Conservation (phyloP, 2,113 vertebrate species). For the Panthera leo region DNA sequence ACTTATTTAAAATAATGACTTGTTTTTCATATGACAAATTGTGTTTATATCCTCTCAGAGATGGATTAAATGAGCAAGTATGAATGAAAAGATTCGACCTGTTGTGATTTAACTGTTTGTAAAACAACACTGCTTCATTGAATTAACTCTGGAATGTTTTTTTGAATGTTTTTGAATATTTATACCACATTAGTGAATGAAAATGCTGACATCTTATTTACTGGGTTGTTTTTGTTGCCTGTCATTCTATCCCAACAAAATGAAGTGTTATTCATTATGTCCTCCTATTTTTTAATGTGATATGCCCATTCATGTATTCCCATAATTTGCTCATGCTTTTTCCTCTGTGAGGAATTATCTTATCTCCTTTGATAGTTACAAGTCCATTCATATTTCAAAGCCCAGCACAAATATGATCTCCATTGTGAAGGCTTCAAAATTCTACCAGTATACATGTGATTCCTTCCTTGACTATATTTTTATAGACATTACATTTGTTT, state of each 20-base stretch:
- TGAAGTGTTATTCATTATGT: not conserved
- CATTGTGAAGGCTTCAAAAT: not conserved
- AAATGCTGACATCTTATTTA: not conserved
- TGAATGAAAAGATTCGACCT: not conserved
- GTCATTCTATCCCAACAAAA: not conserved
- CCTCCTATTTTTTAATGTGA: not conserved
- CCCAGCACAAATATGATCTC: not conserved
- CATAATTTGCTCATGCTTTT: not conserved
- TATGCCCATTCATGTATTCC: not conserved
- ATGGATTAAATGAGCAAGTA: not conserved
- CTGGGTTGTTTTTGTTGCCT: not conserved
- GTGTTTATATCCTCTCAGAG: not conserved
- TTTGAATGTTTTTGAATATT: not conserved
- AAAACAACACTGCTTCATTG: not conserved
- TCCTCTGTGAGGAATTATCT: not conserved
- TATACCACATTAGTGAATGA: too few relatives aligned
- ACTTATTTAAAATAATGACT: slow-evolving; percentile 25
- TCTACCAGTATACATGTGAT: not conserved
- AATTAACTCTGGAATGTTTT: not conserved
- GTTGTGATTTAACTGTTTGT: not conserved
- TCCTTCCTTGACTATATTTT: not conserved
- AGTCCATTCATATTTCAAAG: not conserved
- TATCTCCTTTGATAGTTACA: not conserved
- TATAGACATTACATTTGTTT: not conserved
- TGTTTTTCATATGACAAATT: not conserved